Evolutionary conservation across 2,113 vertebrate species (phyloP).

Genomic region (Gila orcuttii): DNA sequence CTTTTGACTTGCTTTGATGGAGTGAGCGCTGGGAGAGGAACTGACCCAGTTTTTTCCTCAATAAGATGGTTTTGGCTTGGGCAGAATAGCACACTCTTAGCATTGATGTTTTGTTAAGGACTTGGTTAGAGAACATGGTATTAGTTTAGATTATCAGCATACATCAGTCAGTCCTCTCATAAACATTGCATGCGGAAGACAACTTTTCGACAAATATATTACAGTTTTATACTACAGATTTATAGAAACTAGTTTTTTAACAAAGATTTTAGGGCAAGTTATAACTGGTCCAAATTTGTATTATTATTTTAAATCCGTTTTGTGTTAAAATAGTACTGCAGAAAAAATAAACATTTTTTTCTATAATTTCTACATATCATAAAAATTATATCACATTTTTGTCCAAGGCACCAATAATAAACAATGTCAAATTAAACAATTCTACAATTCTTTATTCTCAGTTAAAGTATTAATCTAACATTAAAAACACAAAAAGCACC

Average conservation of each 20-base stretch:
- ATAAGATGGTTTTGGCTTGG: slow-evolving; percentile 25
- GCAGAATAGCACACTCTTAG: not conserved
- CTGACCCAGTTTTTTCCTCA: slow-evolving; percentile 43
- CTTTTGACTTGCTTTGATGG: slow-evolving; percentile 27
- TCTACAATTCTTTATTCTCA: slow-evolving; percentile 50
- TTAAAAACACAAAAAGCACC: slow-evolving; percentile 51
- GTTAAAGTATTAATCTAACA: slow-evolving; percentile 52
- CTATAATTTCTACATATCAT: not conserved
- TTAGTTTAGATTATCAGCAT: not conserved
- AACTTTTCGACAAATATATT: not conserved
- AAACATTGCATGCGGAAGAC: not conserved
- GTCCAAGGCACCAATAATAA: not conserved
- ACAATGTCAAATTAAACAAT: slow-evolving; percentile 11
- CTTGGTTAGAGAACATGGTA: not conserved
- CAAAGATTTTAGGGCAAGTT: not conserved
- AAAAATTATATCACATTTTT: not conserved
- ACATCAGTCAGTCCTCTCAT: not conserved
- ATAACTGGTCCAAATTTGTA: too few relatives aligned
- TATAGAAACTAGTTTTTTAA: too few relatives aligned
- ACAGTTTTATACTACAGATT: too few relatives aligned
- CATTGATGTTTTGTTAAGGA: not conserved
- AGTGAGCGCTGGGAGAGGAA: slow-evolving; percentile 19
- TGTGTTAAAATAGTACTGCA: too few relatives aligned
- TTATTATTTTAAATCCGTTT: too few relatives aligned
- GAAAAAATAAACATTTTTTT: not conserved